A percentile compares a stretch with the other conserved stretches of the same genome.
Evolutionary conservation across 2,888 invertebrate species (phyloP).

Genomic region (Hirtodrosophila duncani): DNA sequence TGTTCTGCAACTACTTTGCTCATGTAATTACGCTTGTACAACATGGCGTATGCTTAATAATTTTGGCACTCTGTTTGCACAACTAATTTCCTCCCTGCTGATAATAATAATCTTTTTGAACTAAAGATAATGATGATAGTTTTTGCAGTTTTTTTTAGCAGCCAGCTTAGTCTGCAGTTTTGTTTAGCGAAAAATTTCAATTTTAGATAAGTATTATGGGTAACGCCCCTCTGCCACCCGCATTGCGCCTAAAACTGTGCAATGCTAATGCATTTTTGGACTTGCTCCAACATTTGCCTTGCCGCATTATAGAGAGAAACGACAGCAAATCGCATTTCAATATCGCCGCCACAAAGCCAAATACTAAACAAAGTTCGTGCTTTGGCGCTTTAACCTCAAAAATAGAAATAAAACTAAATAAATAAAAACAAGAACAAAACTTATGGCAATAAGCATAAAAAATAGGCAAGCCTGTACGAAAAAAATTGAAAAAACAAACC

Average conservation of each 20-base stretch:
- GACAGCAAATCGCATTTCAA: conserved; percentile 41
- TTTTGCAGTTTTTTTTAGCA: conserved; percentile 1
- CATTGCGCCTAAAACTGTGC: conserved; percentile 60
- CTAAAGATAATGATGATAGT: conserved; percentile 8
- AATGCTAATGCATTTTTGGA: conserved; percentile 63
- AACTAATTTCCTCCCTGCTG: conserved; percentile 20
- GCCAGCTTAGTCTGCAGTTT: no score
- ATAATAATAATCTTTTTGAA: no score
- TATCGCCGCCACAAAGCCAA: conserved; percentile 42
- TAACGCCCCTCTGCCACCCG: conserved; percentile 48
- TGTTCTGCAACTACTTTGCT: no score
- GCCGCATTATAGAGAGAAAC: conserved; percentile 55
- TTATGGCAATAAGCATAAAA: conserved; percentile 44
- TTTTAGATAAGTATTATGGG: conserved; percentile 56
- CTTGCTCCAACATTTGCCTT: conserved; percentile 55
- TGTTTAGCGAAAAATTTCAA: conserved; percentile 30
- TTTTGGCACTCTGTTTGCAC: conserved; percentile 28
- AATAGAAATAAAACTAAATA: conserved; percentile 18
- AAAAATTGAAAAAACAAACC: conserved; percentile 24
- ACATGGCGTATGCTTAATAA: conserved; percentile 64
- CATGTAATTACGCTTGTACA: conserved; percentile 63
- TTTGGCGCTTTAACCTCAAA: conserved; percentile 61
- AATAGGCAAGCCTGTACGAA: conserved; percentile 3
- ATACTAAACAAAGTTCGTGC: conserved; percentile 51
- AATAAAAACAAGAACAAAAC: conserved; percentile 12